Evolutionary conservation across 2,113 vertebrate species (phyloP).

Genomic region (Eulacestoma nigropectus): DNA sequence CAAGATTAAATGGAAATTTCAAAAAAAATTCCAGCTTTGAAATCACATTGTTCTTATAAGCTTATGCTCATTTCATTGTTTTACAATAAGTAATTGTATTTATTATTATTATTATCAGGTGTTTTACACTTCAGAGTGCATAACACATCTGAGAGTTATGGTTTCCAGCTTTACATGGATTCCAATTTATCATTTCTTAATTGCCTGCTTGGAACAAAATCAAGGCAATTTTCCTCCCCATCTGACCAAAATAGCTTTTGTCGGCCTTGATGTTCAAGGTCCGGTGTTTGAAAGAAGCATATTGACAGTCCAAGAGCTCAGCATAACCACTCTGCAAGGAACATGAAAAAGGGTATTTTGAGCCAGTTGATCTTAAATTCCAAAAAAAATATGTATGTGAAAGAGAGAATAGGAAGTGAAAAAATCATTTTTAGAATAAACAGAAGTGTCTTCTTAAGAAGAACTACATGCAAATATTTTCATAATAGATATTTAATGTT

Average conservation of each 20-base stretch:
- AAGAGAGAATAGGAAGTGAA: background rate
- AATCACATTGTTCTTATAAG: background rate
- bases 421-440: background rate
- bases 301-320: background rate
- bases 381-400: background rate
- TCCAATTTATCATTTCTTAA: slow-evolving; percentile 72
- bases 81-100: slow-evolving; percentile 48
- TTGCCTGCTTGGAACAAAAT: slow-evolving; percentile 70
- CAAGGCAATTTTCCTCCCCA: slow-evolving; percentile 66
- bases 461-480: background rate
- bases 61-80: background rate
- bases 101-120: slow-evolving; percentile 64
- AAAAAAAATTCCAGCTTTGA: background rate
- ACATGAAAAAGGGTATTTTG: background rate
- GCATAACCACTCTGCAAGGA: background rate
- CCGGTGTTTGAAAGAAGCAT: background rate
- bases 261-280: slow-evolving; percentile 35
- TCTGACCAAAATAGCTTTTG: slow-evolving; percentile 43
- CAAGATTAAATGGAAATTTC: background rate
- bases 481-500: background rate
- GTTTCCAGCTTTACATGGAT: slow-evolving; percentile 42
- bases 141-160: slow-evolving; percentile 50
- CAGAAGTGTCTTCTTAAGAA: background rate
- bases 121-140: slow-evolving; percentile 60
- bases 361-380: background rate